Conservation (phyloP, 2,797 vertebrate species). For the Hippopotamyrus pictus region DNA sequence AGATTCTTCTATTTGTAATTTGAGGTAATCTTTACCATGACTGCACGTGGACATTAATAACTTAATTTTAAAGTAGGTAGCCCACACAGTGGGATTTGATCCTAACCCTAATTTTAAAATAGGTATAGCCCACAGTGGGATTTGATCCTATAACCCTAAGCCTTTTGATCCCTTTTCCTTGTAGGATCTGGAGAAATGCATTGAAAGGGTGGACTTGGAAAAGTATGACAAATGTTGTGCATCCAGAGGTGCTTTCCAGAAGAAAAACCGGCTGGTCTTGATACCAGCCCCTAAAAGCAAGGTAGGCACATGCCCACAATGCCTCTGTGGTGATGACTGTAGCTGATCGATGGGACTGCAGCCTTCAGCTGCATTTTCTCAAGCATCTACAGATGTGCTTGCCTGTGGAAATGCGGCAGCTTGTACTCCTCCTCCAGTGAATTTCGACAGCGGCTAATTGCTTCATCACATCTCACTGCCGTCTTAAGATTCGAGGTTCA, state of each 20-base stretch:
- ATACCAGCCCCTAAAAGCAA: slow-evolving; percentile 65
- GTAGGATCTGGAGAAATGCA: slow-evolving; percentile 79
- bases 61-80: not conserved
- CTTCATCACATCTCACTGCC: not conserved
- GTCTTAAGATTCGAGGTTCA: not conserved
- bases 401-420: not conserved
- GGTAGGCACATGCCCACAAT: slow-evolving; percentile 61
- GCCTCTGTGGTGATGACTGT: not conserved
- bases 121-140: not conserved
- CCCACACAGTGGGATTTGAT: not conserved
- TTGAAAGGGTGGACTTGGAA: slow-evolving; percentile 83
- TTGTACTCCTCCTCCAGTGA: not conserved
- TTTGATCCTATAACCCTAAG: not conserved
- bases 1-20: not conserved
- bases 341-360: not conserved
- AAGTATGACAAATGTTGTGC: slow-evolving; percentile 86
- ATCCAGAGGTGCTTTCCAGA: slow-evolving; percentile 73
- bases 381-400: not conserved
- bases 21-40: not conserved
- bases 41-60: not conserved
- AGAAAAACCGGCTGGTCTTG: slow-evolving; percentile 81
- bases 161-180: slow-evolving; percentile 24
- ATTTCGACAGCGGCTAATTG: not conserved
- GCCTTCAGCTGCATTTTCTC: not conserved
- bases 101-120: not conserved